Evolutionary conservation across 2,797 vertebrate species (phyloP).

Genomic region (Oryzias sinensis): DNA sequence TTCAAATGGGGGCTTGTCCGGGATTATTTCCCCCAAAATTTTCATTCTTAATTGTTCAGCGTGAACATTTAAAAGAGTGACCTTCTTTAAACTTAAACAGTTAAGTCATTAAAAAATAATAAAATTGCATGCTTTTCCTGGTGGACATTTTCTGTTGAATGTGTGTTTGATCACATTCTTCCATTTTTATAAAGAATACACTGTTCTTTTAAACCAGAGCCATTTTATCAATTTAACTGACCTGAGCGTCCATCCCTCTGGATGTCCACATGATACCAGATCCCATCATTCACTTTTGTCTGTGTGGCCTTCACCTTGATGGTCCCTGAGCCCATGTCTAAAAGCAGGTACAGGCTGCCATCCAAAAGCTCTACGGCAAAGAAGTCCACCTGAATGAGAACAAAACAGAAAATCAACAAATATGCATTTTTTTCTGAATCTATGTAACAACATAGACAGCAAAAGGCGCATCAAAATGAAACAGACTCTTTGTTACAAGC

Average conservation of each 20-base stretch:
- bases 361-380: constrained; percentile 97
- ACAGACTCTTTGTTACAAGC: no score
- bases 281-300: constrained; percentile 96
- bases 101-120: no score
- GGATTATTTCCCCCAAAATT: no score
- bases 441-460: neutral
- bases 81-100: no score
- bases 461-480: no score
- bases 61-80: no score
- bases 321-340: constrained; percentile 98
- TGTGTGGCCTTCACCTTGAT: constrained; percentile 98
- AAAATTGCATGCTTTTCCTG: no score
- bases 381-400: constrained; percentile 85
- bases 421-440: neutral
- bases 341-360: constrained; percentile 91
- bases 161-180: no score
- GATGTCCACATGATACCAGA: constrained; percentile 99
- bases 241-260: constrained; percentile 96
- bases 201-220: neutral
- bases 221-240: constrained; percentile 52
- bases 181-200: no score
- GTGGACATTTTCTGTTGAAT: no score
- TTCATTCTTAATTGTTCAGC: no score
- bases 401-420: neutral
- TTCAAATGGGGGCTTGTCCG: no score